A percentile compares a stretch with the other conserved stretches of the same genome.
Conservation (phyloP, 2,888 invertebrate species). For the Rhagonycha fulva region DNA sequence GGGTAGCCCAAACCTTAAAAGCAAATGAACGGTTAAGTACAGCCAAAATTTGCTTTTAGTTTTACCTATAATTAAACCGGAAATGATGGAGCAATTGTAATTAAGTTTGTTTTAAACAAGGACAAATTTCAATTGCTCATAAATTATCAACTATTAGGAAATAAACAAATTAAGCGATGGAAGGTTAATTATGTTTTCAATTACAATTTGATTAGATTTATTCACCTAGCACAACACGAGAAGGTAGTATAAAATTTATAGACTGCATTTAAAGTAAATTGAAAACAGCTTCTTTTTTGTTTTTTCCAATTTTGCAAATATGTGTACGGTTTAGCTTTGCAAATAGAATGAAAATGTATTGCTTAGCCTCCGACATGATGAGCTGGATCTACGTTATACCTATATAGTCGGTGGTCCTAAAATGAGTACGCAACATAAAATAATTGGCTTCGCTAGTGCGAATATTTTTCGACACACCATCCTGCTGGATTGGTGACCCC, state of each 20-base stretch:
- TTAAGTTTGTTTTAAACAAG: neutral
- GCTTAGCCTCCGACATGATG: neutral
- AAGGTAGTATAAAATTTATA: neutral
- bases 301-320: neutral
- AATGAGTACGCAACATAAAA: too few relatives aligned
- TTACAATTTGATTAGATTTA: neutral
- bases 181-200: neutral
- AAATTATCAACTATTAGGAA: constrained; percentile 2
- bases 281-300: neutral
- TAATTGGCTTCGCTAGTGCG: too few relatives aligned
- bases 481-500: too few relatives aligned
- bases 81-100: neutral
- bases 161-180: neutral
- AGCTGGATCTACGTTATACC: too few relatives aligned
- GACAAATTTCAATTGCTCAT: constrained; percentile 2
- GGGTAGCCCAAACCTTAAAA: neutral
- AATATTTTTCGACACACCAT: too few relatives aligned
- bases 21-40: neutral
- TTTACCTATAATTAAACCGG: neutral
- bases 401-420: too few relatives aligned
- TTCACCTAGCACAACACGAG: neutral
- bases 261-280: neutral
- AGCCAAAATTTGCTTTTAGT: neutral
- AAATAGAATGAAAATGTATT: neutral
- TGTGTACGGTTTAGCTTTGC: neutral